Conservation (phyloP, 1,140 invertebrate species). For the Bombus huntii region DNA sequence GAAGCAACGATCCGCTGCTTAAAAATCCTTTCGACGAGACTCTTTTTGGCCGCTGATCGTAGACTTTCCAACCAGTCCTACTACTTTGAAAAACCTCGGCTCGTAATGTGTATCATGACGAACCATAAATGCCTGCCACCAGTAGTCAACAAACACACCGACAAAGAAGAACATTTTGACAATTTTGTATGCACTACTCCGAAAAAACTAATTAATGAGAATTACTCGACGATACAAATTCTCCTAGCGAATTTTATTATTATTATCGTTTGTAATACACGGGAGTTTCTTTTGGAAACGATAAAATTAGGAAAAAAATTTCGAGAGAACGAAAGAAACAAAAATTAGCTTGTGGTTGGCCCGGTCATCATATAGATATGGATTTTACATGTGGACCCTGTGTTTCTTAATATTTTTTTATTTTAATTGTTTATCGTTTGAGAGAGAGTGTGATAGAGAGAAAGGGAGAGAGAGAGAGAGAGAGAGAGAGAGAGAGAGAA, state of each 20-base stretch:
- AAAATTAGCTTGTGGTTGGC: not conserved
- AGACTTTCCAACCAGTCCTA: constrained; percentile 5
- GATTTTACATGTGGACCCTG: constrained; percentile 21
- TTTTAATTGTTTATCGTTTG: constrained; percentile 13
- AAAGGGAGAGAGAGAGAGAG: too few species aligned
- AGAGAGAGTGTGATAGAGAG: not conserved
- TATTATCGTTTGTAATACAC: constrained; percentile 20
- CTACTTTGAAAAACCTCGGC: not conserved
- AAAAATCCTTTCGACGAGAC: not conserved
- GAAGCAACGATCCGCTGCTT: constrained; percentile 3
- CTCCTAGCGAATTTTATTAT: not conserved
- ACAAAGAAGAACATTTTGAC: constrained; percentile 17
- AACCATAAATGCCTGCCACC: constrained; percentile 12
- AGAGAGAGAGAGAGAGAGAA: too few species aligned
- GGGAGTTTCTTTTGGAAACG: not conserved
- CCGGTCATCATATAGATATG: not conserved
- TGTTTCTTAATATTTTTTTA: not conserved
- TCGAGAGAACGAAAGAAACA: not conserved
- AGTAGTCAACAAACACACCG: not conserved
- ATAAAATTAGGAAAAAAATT: not conserved
- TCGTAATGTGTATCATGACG: not conserved
- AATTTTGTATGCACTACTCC: constrained; percentile 37
- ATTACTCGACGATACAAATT: constrained; percentile 4
- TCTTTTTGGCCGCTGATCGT: constrained; percentile 3
- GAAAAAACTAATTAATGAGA: constrained; percentile 21